phyloP scores from a whole-genome alignment of 2,797 vertebrate species.

The Catamblyrhynchus diadema region DNA sequence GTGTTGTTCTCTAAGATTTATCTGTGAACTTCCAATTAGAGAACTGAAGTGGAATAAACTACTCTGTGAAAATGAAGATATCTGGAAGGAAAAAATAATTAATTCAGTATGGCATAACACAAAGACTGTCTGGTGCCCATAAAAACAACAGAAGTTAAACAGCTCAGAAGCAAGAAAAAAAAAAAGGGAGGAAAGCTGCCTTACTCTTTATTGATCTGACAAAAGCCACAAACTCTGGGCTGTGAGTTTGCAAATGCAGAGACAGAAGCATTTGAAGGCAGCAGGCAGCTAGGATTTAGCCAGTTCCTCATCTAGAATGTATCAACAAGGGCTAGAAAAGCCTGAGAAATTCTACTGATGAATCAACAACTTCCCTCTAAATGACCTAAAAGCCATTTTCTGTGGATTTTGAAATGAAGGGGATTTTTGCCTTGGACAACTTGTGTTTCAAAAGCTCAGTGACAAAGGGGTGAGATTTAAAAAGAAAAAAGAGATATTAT shows the following conservation, averaged over 20 bases:
- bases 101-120: background rate
- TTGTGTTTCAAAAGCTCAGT: background rate
- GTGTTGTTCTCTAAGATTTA: slow-evolving; percentile 15
- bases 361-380: background rate
- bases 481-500: background rate
- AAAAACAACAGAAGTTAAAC: background rate
- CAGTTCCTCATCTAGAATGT: background rate
- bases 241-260: background rate
- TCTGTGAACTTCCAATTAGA: slow-evolving; percentile 26
- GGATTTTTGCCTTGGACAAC: background rate
- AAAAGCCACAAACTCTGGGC: background rate
- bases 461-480: background rate
- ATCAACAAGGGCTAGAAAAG: background rate
- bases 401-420: background rate
- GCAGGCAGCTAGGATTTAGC: background rate
- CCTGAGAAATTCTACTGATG: background rate
- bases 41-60: slow-evolving; percentile 42
- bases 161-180: background rate
- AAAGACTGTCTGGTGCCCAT: background rate
- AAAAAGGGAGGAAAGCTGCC: background rate
- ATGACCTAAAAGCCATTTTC: background rate
- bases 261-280: background rate
- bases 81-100: slow-evolving; percentile 43
- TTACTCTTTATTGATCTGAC: background rate
- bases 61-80: slow-evolving; percentile 31